phyloP scores from a whole-genome alignment of 2,113 vertebrate genomes.

The Accipiter cooperii region DNA sequence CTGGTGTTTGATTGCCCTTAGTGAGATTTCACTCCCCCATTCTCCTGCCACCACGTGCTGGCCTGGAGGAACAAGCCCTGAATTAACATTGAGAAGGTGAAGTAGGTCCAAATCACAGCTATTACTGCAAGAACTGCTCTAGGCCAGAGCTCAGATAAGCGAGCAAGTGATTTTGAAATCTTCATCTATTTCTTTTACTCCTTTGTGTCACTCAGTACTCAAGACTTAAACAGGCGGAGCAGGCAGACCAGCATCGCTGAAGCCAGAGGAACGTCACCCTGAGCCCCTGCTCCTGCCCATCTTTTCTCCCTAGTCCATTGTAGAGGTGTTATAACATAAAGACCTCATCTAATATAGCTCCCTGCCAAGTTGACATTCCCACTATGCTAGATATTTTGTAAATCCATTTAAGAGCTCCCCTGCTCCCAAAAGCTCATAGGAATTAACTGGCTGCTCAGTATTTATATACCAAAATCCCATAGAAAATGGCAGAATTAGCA shows the following conservation, averaged over 20 bases:
- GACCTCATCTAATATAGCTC: not conserved
- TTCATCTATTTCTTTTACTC: not conserved
- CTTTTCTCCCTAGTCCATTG: not conserved
- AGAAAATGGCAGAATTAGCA: not conserved
- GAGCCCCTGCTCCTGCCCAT: not conserved
- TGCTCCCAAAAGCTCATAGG: not conserved
- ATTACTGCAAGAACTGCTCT: not conserved
- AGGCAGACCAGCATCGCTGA: not conserved
- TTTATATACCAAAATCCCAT: not conserved
- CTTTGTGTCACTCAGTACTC: not conserved
- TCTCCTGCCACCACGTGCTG: not conserved
- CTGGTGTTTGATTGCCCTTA: not conserved
- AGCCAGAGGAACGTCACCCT: not conserved
- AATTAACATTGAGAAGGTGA: not conserved
- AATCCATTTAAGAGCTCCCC: not conserved
- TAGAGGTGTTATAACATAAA: not conserved
- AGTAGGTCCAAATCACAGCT: not conserved
- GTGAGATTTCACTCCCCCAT: not conserved
- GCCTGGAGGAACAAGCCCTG: not conserved
- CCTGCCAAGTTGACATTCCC: not conserved
- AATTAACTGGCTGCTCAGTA: not conserved
- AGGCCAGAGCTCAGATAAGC: not conserved
- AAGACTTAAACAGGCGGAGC: accelerated
- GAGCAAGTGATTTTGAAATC: not conserved
- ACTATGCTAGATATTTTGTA: not conserved